A percentile compares a stretch with the other conserved stretches of the same genome.
Evolutionary conservation across 2,797 vertebrate genomes (phyloP).

Genomic region (Pogonophryne albipinna): DNA sequence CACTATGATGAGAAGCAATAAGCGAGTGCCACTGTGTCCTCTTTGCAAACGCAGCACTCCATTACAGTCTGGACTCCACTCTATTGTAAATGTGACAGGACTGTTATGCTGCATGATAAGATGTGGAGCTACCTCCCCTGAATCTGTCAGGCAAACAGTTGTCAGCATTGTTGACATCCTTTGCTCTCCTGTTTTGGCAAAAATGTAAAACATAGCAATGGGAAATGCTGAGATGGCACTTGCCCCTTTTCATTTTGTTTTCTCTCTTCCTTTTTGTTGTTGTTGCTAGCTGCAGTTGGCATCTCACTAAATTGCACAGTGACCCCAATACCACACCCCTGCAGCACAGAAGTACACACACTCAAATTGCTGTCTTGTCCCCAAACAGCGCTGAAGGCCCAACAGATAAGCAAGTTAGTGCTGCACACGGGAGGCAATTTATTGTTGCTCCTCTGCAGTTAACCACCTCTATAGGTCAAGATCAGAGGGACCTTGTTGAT

Average conservation of each 20-base stretch:
- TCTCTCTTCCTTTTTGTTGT: constrained; percentile 17
- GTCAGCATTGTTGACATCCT: constrained; percentile 67
- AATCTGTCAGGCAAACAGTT: constrained; percentile 67
- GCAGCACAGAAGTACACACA: constrained; percentile 38
- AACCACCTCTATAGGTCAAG: constrained; percentile 56
- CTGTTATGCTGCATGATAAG: constrained; percentile 54
- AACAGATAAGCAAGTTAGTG: constrained; percentile 65
- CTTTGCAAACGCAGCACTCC: constrained; percentile 68
- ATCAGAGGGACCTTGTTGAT: constrained; percentile 58
- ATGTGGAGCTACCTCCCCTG: constrained; percentile 30
- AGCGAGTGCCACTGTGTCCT: constrained; percentile 55
- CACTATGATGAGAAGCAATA: constrained; percentile 70
- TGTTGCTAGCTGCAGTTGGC: constrained; percentile 50
- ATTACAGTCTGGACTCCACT: constrained; percentile 50
- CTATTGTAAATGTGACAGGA: constrained; percentile 55
- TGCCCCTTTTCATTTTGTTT: constrained; percentile 53
- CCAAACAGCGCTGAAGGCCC: constrained; percentile 51
- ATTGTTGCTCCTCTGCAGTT: constrained; percentile 59
- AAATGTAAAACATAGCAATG: constrained; percentile 61
- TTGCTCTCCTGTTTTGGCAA: constrained; percentile 57
- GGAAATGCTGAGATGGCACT: constrained; percentile 65
- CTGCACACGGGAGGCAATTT: constrained; percentile 69
- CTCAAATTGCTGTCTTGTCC: constrained; percentile 51
- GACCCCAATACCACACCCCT: constrained; percentile 63
- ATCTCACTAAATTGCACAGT: constrained; percentile 72